Evolutionary conservation across 2,113 vertebrate species (phyloP), one percentile per base, ranked within the genome.

Genomic region (Eurystomus gularis): DNA sequence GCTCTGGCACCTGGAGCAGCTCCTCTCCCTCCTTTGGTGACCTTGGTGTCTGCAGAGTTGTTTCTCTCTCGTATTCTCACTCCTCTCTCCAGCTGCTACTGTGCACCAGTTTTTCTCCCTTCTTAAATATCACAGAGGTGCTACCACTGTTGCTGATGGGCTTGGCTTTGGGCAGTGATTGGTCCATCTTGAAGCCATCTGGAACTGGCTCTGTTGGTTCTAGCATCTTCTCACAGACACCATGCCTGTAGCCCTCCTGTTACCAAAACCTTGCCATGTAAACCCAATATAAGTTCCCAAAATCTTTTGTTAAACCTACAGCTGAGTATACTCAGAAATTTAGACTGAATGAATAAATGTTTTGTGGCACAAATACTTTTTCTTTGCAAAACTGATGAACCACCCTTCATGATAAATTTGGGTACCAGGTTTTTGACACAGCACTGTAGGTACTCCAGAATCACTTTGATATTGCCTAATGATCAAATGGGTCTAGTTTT

Each of bases 1-100:
- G 24, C 40, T 57, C 21, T 0, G 11, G 11, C 0, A 1, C 28
- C 29, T 58, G 31, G 24, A 49, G 24, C 12, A 16, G 4, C 35
- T 57, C 19, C 13, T 21, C 9, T 14, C 49, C 28, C 6, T 65
- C 20, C 49, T 65, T 8, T 29, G 18, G 29, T 49, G 51, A 19
- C 15, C 4, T 39, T 11, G 17, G 51, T 4, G 6, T 29, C 71
- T 58, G 35, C 29, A 58, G 24, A 6, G 35, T 4, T 76, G 24
- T 42, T 60, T 35, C 37, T 61, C 58, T 62, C 60, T 20, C 5
- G 21, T 40, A 16, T 29, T 76, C 54, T 77, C 31, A 69, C 17
- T 44, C 20, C 2, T 60, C 11, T 60, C 7, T 66, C 9, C 3
- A 4, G 23, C 37, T 77, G 44, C 13, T 52, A 10, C 37, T 51